Conservation (phyloP, 2,888 invertebrate genomes). For the Mylabris sibirica region DNA sequence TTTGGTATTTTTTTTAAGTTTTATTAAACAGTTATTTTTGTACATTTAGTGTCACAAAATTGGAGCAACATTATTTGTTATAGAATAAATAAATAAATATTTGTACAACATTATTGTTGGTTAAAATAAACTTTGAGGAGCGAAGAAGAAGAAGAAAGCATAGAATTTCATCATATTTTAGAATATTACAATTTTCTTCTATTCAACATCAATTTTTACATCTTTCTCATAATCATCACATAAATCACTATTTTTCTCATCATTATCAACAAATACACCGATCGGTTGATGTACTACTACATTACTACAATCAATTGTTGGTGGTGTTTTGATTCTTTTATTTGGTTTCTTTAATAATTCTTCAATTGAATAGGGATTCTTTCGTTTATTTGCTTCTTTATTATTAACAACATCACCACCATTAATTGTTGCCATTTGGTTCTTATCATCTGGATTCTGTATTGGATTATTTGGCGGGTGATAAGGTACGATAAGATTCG, state of each 20-base stretch:
- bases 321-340: constrained; percentile 62
- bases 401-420: constrained; percentile 34
- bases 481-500: constrained; percentile 68
- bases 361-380: constrained; percentile 88
- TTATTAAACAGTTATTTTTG: constrained; percentile 17
- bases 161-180: neutral
- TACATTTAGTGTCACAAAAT: neutral
- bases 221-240: constrained; percentile 46
- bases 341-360: constrained; percentile 84
- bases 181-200: constrained; percentile 12
- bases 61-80: constrained; percentile 14
- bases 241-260: constrained; percentile 39
- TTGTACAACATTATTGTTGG: constrained; percentile 29
- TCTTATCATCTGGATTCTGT: constrained; percentile 38
- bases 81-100: constrained; percentile 32
- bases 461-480: constrained; percentile 51
- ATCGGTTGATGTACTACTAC: constrained; percentile 53
- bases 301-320: constrained; percentile 35
- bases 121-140: neutral
- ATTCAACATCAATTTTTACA: constrained; percentile 51
- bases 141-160: neutral
- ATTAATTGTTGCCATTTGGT: constrained; percentile 38
- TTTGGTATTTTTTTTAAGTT: neutral
- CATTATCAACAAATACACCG: constrained; percentile 46
- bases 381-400: constrained; percentile 64